These are phyloP conservation scores for Hypena proboscidalis DNA, from an alignment of 2,888 invertebrate species.

Conservation along the genomic window DNA sequence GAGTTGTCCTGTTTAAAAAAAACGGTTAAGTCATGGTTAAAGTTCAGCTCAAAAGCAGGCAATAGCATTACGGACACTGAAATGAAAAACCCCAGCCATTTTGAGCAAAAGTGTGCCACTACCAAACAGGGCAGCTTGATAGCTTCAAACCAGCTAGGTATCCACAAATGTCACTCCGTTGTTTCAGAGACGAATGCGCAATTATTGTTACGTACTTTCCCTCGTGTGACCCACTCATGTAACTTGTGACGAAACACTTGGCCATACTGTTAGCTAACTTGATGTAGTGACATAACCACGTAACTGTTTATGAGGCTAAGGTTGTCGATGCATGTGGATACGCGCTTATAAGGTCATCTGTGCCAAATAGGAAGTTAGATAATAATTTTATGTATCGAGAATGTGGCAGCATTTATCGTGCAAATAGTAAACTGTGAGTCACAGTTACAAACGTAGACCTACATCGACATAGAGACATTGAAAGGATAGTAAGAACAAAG, in stretches of 20 bases:
- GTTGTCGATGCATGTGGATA: constrained; percentile 54
- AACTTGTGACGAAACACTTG: constrained; percentile 42
- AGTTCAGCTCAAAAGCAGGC: no score
- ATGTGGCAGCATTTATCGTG: constrained; percentile 10
- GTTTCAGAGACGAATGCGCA: constrained; percentile 17
- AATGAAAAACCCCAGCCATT: no score
- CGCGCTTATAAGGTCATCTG: constrained; percentile 31
- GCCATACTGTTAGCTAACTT: constrained; percentile 57
- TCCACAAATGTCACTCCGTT: constrained; percentile 9
- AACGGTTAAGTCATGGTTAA: no score
- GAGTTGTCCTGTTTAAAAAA: no score
- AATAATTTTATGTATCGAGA: constrained; percentile 17
- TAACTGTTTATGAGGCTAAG: constrained; percentile 76
- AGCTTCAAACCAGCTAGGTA: constrained; percentile 8
- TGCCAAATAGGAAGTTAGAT: constrained; percentile 30
- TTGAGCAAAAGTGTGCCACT: constrained; percentile 14
- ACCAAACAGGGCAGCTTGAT: constrained; percentile 10
- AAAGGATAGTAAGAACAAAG: no score
- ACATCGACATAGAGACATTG: no score
- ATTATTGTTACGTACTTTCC: constrained; percentile 44
- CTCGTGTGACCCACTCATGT: constrained; percentile 44
- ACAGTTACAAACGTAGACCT: no score
- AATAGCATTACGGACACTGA: no score
- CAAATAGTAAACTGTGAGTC: constrained; percentile 1
- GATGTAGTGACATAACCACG: constrained; percentile 58